These are phyloP conservation scores for Octopus bimaculoides DNA, from an alignment of 1,140 invertebrate species.

Conservation along the genomic window DNA sequence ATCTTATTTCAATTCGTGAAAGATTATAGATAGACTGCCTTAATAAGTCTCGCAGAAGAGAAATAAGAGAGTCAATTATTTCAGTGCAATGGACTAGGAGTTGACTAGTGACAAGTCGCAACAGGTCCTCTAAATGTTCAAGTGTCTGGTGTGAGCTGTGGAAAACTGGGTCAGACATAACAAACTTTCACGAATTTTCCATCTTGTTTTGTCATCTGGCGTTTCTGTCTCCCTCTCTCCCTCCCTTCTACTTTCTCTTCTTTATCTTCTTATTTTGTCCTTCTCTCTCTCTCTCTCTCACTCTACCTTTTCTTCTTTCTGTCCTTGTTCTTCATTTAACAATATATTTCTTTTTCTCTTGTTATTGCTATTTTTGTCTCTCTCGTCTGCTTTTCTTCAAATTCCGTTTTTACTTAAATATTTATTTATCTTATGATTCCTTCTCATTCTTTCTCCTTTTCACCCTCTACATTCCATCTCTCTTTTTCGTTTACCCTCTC, in stretches of 20 bases:
- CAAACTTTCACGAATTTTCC: too few species aligned
- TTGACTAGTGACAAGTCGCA: too few species aligned
- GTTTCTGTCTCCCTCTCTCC: neutral
- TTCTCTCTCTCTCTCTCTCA: neutral
- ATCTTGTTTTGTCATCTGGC: too few species aligned
- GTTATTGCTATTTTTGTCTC: neutral
- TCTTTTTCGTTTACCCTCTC: neutral
- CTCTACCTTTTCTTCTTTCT: neutral
- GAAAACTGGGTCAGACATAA: too few species aligned
- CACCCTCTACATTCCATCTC: neutral
- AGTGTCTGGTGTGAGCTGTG: too few species aligned
- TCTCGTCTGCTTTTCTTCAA: neutral
- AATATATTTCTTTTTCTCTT: neutral
- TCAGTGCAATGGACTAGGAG: too few species aligned
- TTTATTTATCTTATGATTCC: neutral
- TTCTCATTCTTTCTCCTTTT: neutral
- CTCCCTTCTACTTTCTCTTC: neutral
- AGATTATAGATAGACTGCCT: too few species aligned
- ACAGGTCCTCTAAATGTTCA: too few species aligned
- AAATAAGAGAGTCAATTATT: too few species aligned
- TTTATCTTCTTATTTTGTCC: neutral
- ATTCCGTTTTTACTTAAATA: neutral
- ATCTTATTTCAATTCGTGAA: too few species aligned
- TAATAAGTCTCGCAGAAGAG: too few species aligned
- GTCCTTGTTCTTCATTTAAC: neutral